Evolutionary conservation across 2,888 invertebrate species (phyloP).

Genomic region (Phanerotoma sp.): DNA sequence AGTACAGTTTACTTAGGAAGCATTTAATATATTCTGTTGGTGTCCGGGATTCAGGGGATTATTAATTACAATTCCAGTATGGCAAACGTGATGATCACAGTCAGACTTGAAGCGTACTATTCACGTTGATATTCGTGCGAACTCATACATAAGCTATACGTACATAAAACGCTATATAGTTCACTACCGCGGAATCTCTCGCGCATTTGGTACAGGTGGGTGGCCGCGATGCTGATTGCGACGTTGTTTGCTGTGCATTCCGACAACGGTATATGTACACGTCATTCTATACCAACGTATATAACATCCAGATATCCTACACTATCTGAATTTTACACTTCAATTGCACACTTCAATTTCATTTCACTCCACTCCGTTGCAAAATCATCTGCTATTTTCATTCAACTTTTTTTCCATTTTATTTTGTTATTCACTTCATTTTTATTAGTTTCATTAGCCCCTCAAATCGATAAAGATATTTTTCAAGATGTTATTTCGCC

Average conservation of each 20-base stretch:
- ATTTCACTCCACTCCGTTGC: no score
- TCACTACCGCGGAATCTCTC: conserved; percentile 22
- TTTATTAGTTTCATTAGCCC: no score
- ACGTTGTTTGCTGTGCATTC: conserved; percentile 37
- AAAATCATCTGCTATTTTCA: no score
- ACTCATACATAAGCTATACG: conserved; percentile 3
- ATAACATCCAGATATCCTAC: conserved; percentile 2
- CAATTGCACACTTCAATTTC: not conserved
- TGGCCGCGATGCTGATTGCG: conserved; percentile 42
- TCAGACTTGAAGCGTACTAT: conserved; percentile 5
- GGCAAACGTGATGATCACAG: conserved; percentile 5
- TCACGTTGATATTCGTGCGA: conserved; percentile 1
- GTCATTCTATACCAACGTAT: conserved; percentile 13
- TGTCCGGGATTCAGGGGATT: conserved; percentile 7
- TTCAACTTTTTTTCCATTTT: no score
- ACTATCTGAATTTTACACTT: not conserved
- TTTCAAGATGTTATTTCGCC: no score
- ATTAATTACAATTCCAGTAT: conserved; percentile 20
- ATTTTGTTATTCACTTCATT: no score
- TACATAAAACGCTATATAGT: conserved; percentile 10
- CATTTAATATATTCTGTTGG: conserved; percentile 1
- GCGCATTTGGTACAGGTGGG: conserved; percentile 34
- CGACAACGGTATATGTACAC: conserved; percentile 3
- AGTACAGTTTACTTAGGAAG: not conserved
- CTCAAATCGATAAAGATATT: no score